Evolutionary conservation across 2,113 vertebrate genomes (phyloP).

Genomic region (Triplophysa tibetana): DNA sequence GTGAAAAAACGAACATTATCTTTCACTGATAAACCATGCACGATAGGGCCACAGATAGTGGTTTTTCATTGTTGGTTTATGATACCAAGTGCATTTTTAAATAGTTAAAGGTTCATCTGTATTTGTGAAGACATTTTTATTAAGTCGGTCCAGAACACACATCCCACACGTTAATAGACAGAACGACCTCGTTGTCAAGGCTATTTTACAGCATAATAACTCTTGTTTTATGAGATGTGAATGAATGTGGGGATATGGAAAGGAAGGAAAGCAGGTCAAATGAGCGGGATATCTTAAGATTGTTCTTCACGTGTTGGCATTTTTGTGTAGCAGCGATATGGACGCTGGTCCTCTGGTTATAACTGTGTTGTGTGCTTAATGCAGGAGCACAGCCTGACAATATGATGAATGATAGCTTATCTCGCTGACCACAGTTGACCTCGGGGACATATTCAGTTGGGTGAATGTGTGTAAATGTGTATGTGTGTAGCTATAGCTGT

Average conservation of each 20-base stretch:
- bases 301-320: not conserved
- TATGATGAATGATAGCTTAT: constrained; percentile 42
- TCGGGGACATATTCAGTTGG: constrained; percentile 11
- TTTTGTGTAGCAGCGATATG: constrained; percentile 20
- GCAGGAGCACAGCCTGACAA: constrained; percentile 19
- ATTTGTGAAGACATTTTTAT: not conserved
- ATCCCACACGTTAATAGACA: not conserved
- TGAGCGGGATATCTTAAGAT: constrained; percentile 30
- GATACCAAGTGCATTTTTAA: not conserved
- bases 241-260: constrained; percentile 11
- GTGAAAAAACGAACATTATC: no score
- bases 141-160: not conserved
- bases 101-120: not conserved
- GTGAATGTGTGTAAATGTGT: not conserved
- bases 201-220: not conserved
- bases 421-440: constrained; percentile 21
- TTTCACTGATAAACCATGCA: no score
- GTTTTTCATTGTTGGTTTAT: no score
- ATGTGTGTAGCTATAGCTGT: not conserved
- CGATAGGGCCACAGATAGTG: no score
- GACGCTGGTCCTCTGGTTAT: constrained; percentile 22
- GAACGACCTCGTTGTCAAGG: constrained; percentile 1
- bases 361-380: constrained; percentile 38
- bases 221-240: constrained; percentile 13
- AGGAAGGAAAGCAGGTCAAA: constrained; percentile 24